Evolutionary conservation across 2,888 invertebrate species (phyloP).

Genomic region (Platypus cylindrus): DNA sequence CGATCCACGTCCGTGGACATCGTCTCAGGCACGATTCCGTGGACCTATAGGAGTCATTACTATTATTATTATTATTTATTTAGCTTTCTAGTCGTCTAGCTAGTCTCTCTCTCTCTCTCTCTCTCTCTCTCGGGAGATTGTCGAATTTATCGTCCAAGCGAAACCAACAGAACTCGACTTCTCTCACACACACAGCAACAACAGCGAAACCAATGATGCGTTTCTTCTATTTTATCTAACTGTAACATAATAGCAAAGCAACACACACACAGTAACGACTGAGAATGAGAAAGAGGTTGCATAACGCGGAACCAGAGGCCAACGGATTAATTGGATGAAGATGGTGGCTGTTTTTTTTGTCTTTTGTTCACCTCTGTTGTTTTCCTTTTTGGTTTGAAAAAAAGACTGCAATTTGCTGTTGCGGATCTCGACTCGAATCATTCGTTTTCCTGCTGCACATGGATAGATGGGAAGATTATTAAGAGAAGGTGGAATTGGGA

Average conservation of each 20-base stretch:
- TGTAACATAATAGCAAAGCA: constrained; percentile 14
- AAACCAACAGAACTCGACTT: constrained; percentile 11
- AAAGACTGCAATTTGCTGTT: constrained; percentile 15
- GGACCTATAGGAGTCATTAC: too few relatives aligned
- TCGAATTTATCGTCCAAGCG: constrained; percentile 13
- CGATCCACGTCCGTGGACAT: too few relatives aligned
- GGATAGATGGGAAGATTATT: too few relatives aligned
- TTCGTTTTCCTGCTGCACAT: too few relatives aligned
- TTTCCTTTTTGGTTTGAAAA: too few relatives aligned
- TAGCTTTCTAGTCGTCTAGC: too few relatives aligned
- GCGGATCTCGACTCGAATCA: constrained; percentile 9
- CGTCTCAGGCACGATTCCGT: too few relatives aligned
- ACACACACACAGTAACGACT: too few relatives aligned
- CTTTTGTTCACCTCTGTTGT: constrained; percentile 1
- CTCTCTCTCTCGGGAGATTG: neutral
- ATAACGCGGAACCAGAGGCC: constrained; percentile 14
- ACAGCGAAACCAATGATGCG: constrained; percentile 16
- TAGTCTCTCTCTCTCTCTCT: neutral
- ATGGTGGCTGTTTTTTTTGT: constrained; percentile 6
- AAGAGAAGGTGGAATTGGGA: too few relatives aligned
- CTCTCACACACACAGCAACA: too few relatives aligned
- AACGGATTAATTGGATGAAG: constrained; percentile 15
- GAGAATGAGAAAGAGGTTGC: constrained; percentile 8
- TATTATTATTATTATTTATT: too few relatives aligned
- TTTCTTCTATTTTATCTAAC: constrained; percentile 10